Evolutionary conservation across 2,113 vertebrate species (phyloP).

Genomic region (Sturnira hondurensis): DNA sequence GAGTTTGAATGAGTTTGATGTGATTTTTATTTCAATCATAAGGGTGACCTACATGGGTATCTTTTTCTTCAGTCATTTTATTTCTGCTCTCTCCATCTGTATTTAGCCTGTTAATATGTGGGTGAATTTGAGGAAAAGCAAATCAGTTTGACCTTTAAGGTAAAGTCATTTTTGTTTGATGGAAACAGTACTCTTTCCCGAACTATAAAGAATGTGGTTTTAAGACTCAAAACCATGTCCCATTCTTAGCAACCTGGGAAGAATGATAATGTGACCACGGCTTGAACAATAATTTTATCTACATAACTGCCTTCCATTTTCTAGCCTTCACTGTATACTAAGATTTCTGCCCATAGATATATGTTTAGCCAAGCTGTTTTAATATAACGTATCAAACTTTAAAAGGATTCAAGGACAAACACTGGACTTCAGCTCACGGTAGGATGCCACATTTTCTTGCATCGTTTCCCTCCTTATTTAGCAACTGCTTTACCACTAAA

Average conservation of each 20-base stretch:
- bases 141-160: slow-evolving; percentile 63
- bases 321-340: slow-evolving; percentile 36
- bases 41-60: slow-evolving; percentile 55
- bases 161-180: slow-evolving; percentile 62
- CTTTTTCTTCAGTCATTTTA: slow-evolving; percentile 38
- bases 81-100: slow-evolving; percentile 37
- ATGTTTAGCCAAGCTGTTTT: slow-evolving; percentile 65
- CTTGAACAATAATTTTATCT: slow-evolving; percentile 68
- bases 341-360: slow-evolving; percentile 54
- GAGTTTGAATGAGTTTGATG: slow-evolving; percentile 61
- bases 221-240: slow-evolving; percentile 18
- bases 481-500: slow-evolving; percentile 47
- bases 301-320: slow-evolving; percentile 22
- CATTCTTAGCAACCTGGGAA: slow-evolving; percentile 38
- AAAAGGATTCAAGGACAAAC: slow-evolving; percentile 67
- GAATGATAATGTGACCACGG: slow-evolving; percentile 47
- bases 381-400: slow-evolving; percentile 66
- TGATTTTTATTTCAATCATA: slow-evolving; percentile 67
- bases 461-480: slow-evolving; percentile 41
- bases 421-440: slow-evolving; percentile 37
- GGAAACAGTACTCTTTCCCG: slow-evolving; percentile 43
- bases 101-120: slow-evolving; percentile 56
- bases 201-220: slow-evolving; percentile 43
- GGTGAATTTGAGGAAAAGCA: slow-evolving; percentile 47
- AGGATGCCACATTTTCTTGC: slow-evolving; percentile 47